Conservation (phyloP, 1,140 invertebrate genomes). For the Zaprionus camerounensis region DNA sequence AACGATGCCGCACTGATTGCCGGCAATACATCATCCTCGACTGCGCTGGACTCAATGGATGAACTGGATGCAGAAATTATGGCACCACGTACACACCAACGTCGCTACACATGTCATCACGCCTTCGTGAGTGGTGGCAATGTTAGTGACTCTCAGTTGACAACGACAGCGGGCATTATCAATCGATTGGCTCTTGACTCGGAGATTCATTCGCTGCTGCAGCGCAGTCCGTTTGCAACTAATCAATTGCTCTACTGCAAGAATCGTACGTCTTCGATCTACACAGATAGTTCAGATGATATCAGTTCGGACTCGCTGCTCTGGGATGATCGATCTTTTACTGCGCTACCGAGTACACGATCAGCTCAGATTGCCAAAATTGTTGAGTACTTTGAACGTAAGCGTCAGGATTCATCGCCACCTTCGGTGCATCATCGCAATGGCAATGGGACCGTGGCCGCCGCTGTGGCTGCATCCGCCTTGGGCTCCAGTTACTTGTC, state of each 20-base stretch:
- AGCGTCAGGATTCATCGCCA: slow-evolving; percentile 85
- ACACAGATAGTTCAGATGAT: slow-evolving; percentile 94
- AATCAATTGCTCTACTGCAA: slow-evolving; percentile 86
- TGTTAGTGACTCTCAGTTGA: slow-evolving; percentile 64
- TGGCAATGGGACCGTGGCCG: slow-evolving; percentile 66
- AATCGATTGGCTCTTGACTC: slow-evolving; percentile 84
- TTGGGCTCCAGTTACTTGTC: slow-evolving; percentile 69
- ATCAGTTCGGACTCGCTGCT: slow-evolving; percentile 90
- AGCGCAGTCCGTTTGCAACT: slow-evolving; percentile 80
- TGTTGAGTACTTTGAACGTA: slow-evolving; percentile 94
- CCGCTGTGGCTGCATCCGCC: slow-evolving; percentile 72
- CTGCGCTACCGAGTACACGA: slow-evolving; percentile 84
- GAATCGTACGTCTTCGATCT: slow-evolving; percentile 92
- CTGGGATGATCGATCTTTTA: slow-evolving; percentile 88
- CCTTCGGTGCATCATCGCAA: slow-evolving; percentile 71
- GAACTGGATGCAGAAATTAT: slow-evolving; percentile 85
- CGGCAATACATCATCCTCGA: slow-evolving; percentile 67
- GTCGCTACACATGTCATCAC: slow-evolving; percentile 77
- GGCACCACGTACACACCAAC: slow-evolving; percentile 59
- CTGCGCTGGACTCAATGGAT: slow-evolving; percentile 87
- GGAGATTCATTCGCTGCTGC: slow-evolving; percentile 83
- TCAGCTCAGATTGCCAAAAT: slow-evolving; percentile 92
- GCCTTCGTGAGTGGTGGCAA: slow-evolving; percentile 61
- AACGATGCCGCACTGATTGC: slow-evolving; percentile 64
- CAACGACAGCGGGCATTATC: slow-evolving; percentile 81